phyloP scores from a whole-genome alignment of 92 coral and sea anemone species.

The Palythoa grandiflora region DNA sequence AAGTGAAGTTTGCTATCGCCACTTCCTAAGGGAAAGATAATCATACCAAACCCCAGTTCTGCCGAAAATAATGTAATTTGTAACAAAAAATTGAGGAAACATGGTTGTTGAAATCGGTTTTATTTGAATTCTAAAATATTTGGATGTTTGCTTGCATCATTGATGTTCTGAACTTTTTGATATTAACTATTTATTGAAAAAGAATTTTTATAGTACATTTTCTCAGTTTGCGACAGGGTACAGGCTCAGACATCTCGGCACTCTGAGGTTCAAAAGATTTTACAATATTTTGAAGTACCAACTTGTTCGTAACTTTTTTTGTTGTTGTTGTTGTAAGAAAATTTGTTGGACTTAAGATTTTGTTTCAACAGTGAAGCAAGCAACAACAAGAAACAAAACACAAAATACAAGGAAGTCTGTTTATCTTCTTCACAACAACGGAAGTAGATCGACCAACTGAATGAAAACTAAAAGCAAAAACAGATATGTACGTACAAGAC shows the following conservation, averaged over 20 bases:
- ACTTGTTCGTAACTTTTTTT: neutral
- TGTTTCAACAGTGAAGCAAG: too few relatives aligned
- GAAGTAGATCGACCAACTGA: neutral
- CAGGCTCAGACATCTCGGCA: neutral
- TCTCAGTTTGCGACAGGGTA: neutral
- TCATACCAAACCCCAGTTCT: neutral
- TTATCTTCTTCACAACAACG: neutral
- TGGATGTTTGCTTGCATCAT: neutral
- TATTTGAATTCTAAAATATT: neutral
- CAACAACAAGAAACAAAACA: neutral
- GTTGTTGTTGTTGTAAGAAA: neutral
- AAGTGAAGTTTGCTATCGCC: neutral
- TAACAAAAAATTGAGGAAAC: neutral
- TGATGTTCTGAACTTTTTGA: neutral
- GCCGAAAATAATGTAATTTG: neutral
- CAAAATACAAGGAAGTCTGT: neutral
- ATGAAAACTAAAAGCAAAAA: neutral
- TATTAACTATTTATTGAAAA: neutral
- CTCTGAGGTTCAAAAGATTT: neutral
- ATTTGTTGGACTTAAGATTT: neutral
- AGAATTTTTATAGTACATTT: neutral
- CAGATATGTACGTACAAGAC: constrained; percentile 7
- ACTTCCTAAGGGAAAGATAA: neutral
- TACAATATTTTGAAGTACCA: neutral
- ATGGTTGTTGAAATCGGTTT: neutral